Evolutionary conservation across 2,113 vertebrate species (phyloP).

Genomic region (Mirza zaza): DNA sequence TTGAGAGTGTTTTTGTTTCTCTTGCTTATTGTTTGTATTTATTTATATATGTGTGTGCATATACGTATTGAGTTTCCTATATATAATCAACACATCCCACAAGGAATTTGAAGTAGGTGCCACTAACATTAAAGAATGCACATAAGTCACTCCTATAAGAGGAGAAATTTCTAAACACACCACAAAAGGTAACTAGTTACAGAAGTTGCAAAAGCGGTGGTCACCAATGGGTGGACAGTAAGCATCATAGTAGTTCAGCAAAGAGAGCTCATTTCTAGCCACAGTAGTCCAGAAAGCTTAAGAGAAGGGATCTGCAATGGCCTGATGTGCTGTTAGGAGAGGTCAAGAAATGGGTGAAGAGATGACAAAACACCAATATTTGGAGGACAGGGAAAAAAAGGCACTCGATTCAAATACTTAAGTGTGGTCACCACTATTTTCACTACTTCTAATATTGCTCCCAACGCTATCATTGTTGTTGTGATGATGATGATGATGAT

Average conservation of each 20-base stretch:
- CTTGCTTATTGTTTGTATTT: not conserved
- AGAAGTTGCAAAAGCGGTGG: no score
- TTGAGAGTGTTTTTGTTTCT: not conserved
- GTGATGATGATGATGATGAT: no score
- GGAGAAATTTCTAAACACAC: not conserved
- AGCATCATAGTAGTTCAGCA: not conserved
- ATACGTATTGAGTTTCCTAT: not conserved
- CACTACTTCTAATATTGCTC: not conserved
- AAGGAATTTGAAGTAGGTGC: not conserved
- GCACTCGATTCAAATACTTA: not conserved
- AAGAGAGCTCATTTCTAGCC: not conserved
- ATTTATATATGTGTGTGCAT: fast-evolving
- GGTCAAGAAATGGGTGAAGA: not conserved
- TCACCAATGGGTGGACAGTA: fast-evolving
- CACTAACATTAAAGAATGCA: not conserved
- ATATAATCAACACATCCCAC: not conserved
- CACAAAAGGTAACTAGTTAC: fast-evolving
- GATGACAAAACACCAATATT: not conserved
- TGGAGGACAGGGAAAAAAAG: not conserved
- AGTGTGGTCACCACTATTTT: no score
- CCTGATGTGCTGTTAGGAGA: not conserved
- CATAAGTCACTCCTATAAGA: not conserved
- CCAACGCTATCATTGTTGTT: no score
- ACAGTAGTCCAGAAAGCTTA: not conserved
- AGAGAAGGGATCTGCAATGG: not conserved